These are phyloP conservation scores for Clarias pachynema DNA, from an alignment of 2,797 vertebrate species.

Conservation along the genomic window DNA sequence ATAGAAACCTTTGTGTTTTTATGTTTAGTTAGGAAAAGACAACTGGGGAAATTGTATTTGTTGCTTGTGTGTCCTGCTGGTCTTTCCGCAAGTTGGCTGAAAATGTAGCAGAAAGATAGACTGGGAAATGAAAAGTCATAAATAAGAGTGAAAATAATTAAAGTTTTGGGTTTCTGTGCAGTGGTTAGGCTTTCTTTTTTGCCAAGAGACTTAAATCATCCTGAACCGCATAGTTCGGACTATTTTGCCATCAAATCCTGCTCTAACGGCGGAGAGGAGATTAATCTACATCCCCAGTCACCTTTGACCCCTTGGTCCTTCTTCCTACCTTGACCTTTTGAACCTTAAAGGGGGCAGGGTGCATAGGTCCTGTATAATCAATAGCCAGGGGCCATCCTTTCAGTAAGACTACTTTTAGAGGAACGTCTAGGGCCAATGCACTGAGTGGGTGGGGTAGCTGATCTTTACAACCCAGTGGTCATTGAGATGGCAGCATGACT, in stretches of 20 bases:
- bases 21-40: background rate
- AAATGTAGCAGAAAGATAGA: slow-evolving; percentile 10
- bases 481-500: slow-evolving; percentile 63
- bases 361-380: slow-evolving; percentile 58
- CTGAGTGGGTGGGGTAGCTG: slow-evolving; percentile 31
- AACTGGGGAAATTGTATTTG: background rate
- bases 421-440: slow-evolving; percentile 33
- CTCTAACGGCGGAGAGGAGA: slow-evolving; percentile 54
- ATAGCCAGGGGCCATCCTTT: slow-evolving; percentile 67
- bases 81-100: background rate
- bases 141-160: background rate
- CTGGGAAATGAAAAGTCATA: background rate
- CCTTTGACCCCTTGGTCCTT: slow-evolving; percentile 49
- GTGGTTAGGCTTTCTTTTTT: slow-evolving; percentile 2
- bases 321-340: slow-evolving; percentile 66
- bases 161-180: background rate
- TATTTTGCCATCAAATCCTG: background rate
- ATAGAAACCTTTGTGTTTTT: background rate
- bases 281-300: slow-evolving; percentile 64
- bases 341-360: slow-evolving; percentile 59
- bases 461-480: slow-evolving; percentile 56
- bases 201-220: background rate
- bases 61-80: background rate
- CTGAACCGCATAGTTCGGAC: background rate
- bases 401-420: slow-evolving; percentile 48